Conservation (phyloP, 2,113 vertebrate genomes). For the Chamaetylas fuelleborni region DNA sequence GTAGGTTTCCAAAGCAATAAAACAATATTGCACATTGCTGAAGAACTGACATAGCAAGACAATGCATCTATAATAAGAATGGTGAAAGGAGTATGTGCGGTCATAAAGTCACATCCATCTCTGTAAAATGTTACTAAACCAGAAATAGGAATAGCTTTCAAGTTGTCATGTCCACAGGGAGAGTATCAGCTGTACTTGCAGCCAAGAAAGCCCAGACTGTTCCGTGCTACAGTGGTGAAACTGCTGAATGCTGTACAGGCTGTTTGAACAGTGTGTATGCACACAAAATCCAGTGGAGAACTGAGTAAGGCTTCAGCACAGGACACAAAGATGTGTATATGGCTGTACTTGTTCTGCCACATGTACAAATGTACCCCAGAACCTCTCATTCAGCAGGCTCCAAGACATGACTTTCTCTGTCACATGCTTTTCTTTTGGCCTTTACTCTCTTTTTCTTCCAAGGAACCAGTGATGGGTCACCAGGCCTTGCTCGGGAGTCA, state of each 20-base stretch:
- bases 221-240: not conserved
- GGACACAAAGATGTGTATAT: accelerated
- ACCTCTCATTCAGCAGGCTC: not conserved
- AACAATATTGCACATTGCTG: not conserved
- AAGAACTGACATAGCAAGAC: not conserved
- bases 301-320: not conserved
- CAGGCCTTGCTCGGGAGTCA: not conserved
- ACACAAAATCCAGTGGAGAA: not conserved
- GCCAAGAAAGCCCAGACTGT: not conserved
- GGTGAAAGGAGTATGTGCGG: not conserved
- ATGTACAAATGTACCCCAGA: not conserved
- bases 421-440: not conserved
- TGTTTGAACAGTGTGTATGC: not conserved
- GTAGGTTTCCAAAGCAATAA: not conserved
- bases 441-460: not conserved
- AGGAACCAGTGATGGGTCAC: not conserved
- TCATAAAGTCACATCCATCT: constrained; percentile 27
- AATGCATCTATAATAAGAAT: not conserved
- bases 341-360: not conserved
- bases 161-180: not conserved
- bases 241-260: not conserved
- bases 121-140: not conserved
- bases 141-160: not conserved
- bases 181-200: not conserved
- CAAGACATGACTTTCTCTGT: not conserved